Evolutionary conservation across 2,797 vertebrate genomes (phyloP), one percentile per base, ranked within the genome.

Genomic region (Ptychadena robeensis): DNA sequence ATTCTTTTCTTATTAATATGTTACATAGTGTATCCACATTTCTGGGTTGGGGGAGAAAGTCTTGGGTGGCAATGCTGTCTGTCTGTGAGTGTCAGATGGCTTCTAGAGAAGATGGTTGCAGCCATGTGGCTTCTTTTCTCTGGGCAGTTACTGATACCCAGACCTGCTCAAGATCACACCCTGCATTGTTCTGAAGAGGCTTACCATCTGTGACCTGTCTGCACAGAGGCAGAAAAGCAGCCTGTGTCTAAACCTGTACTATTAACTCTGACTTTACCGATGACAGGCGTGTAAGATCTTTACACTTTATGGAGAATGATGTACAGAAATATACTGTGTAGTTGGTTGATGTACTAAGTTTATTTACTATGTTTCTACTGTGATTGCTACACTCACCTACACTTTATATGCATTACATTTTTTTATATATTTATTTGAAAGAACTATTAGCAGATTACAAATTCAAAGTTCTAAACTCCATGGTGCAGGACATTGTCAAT

Each of bases 151-250:
- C 79, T 37, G 70, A 61, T 81, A 66, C 61, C 66, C 38, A 48
- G 18, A 57, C 35, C 48, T 80, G 79, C 44, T 73, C 59, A 15
- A 35, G 73, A 66, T 73, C 38, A 74, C 80, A 74, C 64, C 80
- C 72, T 18, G 34, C 79, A 67, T 81, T 81, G 79, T 74, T 81
- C 71, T 63, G 15, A 12, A 32, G 64, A 75, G 40, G 72, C 72
- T 61, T 82, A 75, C 80, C 80, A 82, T 75, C 80, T 82, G 80
- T 61, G 72, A 40, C 32, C 72, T 75, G 63, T 69, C 14, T 63
- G 38, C 34, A 74, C 15, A 68, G 37, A 66, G 4, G 12, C 40
- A 53, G 44, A 12, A 27, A 64, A 64, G 79, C 59, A 73, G 25
- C 63, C 25, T 34, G 63, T 68, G 32, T 57, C 25, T 73, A 38